Percentiles rank a stretch among this genome's conserved stretches.
Evolutionary conservation across 1,140 invertebrate genomes (phyloP).

Genomic region (Pseudomyrmex cubaensis): DNA sequence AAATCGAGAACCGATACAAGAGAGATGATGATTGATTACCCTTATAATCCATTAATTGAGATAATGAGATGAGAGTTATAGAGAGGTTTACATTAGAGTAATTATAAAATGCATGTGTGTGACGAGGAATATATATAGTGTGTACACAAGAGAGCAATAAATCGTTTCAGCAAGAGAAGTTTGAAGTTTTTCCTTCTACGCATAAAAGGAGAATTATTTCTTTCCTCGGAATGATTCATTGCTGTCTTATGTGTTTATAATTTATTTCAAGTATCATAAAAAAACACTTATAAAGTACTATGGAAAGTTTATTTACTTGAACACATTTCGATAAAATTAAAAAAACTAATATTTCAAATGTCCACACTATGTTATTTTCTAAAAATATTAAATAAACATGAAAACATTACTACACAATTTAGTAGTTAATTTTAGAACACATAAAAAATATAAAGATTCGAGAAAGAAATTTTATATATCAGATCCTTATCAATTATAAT

Average conservation of each 20-base stretch:
- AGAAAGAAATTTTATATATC: background rate
- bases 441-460: background rate
- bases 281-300: slow-evolving; percentile 12
- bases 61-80: slow-evolving; percentile 45
- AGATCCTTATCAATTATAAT: slow-evolving; percentile 30
- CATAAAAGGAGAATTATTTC: background rate
- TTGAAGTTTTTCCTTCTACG: background rate
- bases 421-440: background rate
- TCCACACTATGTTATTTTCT: background rate
- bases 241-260: background rate
- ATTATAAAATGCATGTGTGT: slow-evolving; percentile 65
- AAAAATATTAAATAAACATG: slow-evolving; percentile 35
- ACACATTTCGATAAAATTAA: background rate
- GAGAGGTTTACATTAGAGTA: slow-evolving; percentile 46
- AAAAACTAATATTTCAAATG: background rate
- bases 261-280: slow-evolving; percentile 15
- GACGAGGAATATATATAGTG: slow-evolving; percentile 30
- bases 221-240: background rate
- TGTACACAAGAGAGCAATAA: background rate
- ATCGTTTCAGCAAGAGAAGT: background rate
- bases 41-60: slow-evolving; percentile 49
- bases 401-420: slow-evolving; percentile 21
- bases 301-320: background rate
- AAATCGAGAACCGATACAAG: slow-evolving; percentile 47
- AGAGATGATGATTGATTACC: slow-evolving; percentile 53